Percentiles rank a stretch among this genome's conserved stretches.
Conservation (phyloP, 2,113 vertebrate genomes). For the Bambusicola thoracicus region DNA sequence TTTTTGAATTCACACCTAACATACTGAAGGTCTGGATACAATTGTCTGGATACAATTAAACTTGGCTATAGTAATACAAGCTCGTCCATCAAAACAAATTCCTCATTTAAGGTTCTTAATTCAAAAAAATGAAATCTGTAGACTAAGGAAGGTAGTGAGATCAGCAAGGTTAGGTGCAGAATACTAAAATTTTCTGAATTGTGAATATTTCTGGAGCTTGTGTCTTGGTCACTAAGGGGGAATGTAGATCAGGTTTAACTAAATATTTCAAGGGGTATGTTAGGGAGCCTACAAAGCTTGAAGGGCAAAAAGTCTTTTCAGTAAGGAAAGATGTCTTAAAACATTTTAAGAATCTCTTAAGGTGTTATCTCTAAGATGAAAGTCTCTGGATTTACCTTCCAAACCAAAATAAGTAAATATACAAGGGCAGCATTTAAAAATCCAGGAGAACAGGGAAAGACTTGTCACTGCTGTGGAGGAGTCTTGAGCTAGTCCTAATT, state of each 20-base stretch:
- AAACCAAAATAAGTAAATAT: not conserved
- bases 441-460: not conserved
- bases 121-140: not conserved
- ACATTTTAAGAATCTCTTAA: not conserved
- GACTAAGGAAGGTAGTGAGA: not conserved
- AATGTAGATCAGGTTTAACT: not conserved
- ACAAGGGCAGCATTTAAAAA: not conserved
- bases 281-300: not conserved
- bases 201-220: not conserved
- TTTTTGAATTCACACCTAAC: not conserved
- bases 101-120: not conserved
- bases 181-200: not conserved
- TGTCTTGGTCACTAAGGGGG: not conserved
- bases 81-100: not conserved
- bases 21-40: not conserved
- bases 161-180: not conserved
- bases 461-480: not conserved
- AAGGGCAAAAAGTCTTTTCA: not conserved
- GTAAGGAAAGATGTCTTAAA: not conserved
- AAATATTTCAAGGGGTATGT: not conserved
- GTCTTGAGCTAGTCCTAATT: too few relatives aligned
- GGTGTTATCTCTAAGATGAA: not conserved
- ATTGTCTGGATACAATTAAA: too few relatives aligned
- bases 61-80: not conserved
- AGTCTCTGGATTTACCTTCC: too few relatives aligned